Evolutionary conservation across 2,797 vertebrate genomes (phyloP), one percentile per base, ranked within the genome.

Genomic region (Tinamus major): DNA sequence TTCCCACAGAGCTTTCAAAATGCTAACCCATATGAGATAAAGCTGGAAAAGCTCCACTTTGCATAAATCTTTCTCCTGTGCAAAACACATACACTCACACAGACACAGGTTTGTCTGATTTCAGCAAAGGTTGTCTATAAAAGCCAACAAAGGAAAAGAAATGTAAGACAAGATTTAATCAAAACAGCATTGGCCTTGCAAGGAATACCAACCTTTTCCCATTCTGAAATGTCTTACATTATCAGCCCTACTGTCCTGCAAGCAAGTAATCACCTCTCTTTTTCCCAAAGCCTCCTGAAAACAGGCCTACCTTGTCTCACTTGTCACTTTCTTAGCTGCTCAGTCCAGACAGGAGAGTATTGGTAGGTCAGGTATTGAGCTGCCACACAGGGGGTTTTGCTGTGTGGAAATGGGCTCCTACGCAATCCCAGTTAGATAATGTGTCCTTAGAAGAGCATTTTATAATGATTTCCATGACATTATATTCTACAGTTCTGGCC

Each of bases 151-250:
- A 15, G 29, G 62, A 33, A 46, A 31, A 18, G 26, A 7, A 18
- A 41, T 31, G 39, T 41, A 64, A 64, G 41, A 64, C 13, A 46
- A 29, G 70, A 42, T 31, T 72, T 56, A 21, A 51, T 10, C 23
- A 85, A 74, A 92, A 48, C 8, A n/a, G 3, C 5, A 4, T 0
- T 0, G 2, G 2, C 46, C 39, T 61, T 71, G n/a, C 24, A 70
- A 18, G 5, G 10, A 24, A 16, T 42, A 23, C 12, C 16, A 1
- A 6, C 18, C 2, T 63, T 44, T 86, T 44, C 12, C n/a, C 2
- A 24, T 33, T 18, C 41, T 74, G 55, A 33, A 24, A 12, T 5
- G 35, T 67, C n/a, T 46, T 37, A 48, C 9, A 46, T 44, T 46
- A 67, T 48, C 39, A 42, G 39, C 27, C 18, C 19, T 13, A 65